phyloP scores from a whole-genome alignment of 2,797 vertebrate species.

The Galago senegalensis region DNA sequence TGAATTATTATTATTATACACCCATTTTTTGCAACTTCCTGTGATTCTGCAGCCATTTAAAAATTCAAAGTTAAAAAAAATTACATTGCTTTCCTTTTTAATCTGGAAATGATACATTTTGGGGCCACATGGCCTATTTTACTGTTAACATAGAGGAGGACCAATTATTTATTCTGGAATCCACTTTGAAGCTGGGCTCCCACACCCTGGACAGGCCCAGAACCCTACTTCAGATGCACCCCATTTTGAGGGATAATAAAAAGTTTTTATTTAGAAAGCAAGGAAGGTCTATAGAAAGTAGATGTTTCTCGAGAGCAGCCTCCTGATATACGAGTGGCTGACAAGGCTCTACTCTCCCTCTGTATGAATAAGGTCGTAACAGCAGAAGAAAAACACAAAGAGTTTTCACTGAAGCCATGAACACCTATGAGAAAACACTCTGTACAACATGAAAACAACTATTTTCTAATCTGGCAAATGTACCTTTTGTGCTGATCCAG shows the following conservation, averaged over 20 bases:
- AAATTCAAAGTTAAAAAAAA: neutral
- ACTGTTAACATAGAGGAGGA: neutral
- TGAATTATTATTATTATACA: no score
- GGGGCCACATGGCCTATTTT: neutral
- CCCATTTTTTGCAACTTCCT: neutral
- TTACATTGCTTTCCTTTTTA: neutral
- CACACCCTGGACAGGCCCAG: neutral
- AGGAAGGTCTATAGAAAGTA: neutral
- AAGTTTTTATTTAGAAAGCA: neutral
- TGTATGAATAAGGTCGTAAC: slow-evolving; percentile 67
- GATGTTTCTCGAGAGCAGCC: no score
- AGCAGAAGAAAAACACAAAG: slow-evolving; percentile 60
- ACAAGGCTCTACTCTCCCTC: slow-evolving; percentile 68
- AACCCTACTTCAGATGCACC: neutral
- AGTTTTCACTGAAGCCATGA: slow-evolving; percentile 77
- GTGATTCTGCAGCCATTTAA: neutral
- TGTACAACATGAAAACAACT: slow-evolving; percentile 75
- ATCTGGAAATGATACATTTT: neutral
- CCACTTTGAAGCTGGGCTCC: neutral
- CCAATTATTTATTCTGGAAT: neutral
- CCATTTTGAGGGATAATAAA: neutral
- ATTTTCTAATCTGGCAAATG: slow-evolving; percentile 77
- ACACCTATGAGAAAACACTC: slow-evolving; percentile 53
- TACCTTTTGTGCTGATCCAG: slow-evolving; percentile 70
- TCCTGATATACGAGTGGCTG: slow-evolving; percentile 68